Percentiles rank a stretch among this genome's conserved stretches.
phyloP scores from a whole-genome alignment of 2,888 invertebrate species.

The Tenthredo livida region DNA sequence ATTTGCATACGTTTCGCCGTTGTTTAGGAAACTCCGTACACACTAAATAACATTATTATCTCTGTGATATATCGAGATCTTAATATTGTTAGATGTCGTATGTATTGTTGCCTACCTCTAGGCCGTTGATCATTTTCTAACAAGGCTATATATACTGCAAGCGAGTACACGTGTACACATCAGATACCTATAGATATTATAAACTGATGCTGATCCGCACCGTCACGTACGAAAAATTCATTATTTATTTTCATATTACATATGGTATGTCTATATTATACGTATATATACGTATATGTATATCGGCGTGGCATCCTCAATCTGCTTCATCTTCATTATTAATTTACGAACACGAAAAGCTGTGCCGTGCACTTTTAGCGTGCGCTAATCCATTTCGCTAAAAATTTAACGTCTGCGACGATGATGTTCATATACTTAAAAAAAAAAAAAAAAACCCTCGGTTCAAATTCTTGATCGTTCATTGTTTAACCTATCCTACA shows the following conservation, averaged over 20 bases:
- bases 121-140: not conserved
- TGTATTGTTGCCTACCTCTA: not conserved
- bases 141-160: not conserved
- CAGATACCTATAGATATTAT: not conserved
- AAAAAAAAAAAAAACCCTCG: constrained; percentile 12
- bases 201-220: constrained; percentile 26
- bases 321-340: constrained; percentile 28
- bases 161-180: not conserved
- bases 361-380: constrained; percentile 60
- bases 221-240: constrained; percentile 4
- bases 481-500: not conserved
- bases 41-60: constrained; percentile 4
- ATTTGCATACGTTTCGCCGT: not conserved
- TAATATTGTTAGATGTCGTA: not conserved
- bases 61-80: not conserved
- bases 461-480: not conserved
- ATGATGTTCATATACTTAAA: not conserved
- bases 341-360: constrained; percentile 66
- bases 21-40: not conserved
- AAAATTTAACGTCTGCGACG: constrained; percentile 45
- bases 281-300: too few relatives aligned
- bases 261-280: not conserved
- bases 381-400: constrained; percentile 28
- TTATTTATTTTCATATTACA: not conserved
- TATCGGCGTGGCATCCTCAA: not conserved